phyloP scores from a whole-genome alignment of 2,797 vertebrate species.

The Cygnus olor region DNA sequence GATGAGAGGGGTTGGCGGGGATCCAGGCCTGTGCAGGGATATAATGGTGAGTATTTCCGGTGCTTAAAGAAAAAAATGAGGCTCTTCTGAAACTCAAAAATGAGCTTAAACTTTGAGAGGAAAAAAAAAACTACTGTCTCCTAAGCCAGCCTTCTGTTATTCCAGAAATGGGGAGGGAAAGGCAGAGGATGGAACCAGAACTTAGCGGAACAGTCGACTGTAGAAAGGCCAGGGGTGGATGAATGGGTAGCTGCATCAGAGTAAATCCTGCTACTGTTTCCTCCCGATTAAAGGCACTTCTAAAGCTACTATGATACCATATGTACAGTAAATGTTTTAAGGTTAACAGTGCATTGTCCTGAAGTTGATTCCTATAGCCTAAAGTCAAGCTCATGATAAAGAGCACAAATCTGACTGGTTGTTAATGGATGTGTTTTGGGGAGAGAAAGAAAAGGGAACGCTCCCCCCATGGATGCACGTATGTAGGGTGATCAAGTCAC shows the following conservation, averaged over 20 bases:
- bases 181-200: background rate
- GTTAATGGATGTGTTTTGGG: background rate
- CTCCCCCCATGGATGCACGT: background rate
- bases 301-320: conserved; percentile 34
- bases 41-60: background rate
- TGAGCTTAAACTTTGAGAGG: background rate
- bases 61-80: background rate
- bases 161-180: background rate
- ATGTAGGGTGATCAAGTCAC: background rate
- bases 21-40: background rate
- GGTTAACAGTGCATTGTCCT: conserved; percentile 71
- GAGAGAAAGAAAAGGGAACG: background rate
- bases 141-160: background rate
- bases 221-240: background rate
- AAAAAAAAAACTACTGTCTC: background rate
- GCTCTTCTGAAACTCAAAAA: background rate
- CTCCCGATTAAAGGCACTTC: conserved; percentile 81
- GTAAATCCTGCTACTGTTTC: conserved; percentile 16
- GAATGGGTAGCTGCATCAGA: background rate
- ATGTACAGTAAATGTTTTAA: conserved; percentile 64
- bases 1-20: background rate
- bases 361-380: conserved; percentile 39
- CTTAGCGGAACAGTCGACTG: rapidly evolving
- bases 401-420: conserved; percentile 33
- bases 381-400: conserved; percentile 49